These are phyloP conservation scores for Capra hircus DNA, from an alignment of 2,113 vertebrate species.

Conservation along the genomic window DNA sequence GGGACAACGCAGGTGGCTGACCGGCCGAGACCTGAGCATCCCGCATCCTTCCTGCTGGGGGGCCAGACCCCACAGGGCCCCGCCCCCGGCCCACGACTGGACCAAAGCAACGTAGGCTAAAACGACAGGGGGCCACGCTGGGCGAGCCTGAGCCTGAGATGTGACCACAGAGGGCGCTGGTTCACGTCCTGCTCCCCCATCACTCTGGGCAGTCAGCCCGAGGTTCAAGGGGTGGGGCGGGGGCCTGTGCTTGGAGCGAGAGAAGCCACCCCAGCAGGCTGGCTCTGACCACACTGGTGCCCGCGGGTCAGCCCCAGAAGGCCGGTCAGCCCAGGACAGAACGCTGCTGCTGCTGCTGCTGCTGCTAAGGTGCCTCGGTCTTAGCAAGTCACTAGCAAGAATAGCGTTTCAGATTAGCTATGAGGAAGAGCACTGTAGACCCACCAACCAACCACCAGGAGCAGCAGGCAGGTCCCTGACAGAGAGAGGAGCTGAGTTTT, in stretches of 20 bases:
- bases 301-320: not conserved
- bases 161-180: rapidly evolving
- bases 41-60: not conserved
- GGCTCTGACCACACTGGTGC: not conserved
- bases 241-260: not conserved
- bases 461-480: not conserved
- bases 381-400: too few relatives aligned
- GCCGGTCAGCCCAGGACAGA: not conserved
- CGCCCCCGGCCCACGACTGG: rapidly evolving
- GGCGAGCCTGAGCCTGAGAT: too few relatives aligned
- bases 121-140: not conserved
- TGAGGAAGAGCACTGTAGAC: rapidly evolving
- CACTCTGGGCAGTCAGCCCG: rapidly evolving
- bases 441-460: rapidly evolving
- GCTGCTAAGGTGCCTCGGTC: too few relatives aligned
- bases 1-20: not conserved
- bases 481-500: not conserved
- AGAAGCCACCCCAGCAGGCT: not conserved
- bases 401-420: rapidly evolving
- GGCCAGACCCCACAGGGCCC: not conserved
- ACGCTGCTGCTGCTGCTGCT: too few relatives aligned
- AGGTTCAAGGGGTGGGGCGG: not conserved
- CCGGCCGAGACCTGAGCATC: rapidly evolving
- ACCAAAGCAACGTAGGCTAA: not conserved
- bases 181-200: not conserved